Conservation (phyloP, 2,797 vertebrate genomes). For the Channallabes apus region DNA sequence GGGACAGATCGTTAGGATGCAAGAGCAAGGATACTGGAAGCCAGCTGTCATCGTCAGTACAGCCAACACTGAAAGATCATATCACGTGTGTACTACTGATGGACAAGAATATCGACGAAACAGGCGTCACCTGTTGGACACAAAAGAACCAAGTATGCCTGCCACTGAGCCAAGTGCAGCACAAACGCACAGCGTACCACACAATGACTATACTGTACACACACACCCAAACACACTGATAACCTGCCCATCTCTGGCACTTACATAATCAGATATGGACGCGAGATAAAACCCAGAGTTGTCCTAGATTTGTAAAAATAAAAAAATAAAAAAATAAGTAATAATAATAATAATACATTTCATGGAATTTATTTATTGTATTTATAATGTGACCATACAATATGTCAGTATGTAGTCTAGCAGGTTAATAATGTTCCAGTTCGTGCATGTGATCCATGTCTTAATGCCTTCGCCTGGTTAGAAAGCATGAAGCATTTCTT, state of each 20-base stretch:
- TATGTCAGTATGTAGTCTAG: no score
- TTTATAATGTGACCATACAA: no score
- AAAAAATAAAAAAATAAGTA: not conserved
- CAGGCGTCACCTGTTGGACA: slow-evolving; percentile 35
- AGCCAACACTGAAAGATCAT: slow-evolving; percentile 39
- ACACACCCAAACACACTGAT: not conserved
- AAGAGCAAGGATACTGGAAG: slow-evolving; percentile 46
- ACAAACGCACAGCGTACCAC: no score
- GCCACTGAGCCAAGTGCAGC: not conserved
- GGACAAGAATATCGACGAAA: slow-evolving; percentile 41
- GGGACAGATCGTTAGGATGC: slow-evolving; percentile 11
- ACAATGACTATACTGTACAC: not conserved
- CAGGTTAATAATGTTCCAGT: no score
- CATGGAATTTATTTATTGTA: no score
- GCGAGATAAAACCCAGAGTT: slow-evolving; percentile 36
- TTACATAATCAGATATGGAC: slow-evolving; percentile 27
- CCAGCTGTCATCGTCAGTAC: slow-evolving; percentile 34
- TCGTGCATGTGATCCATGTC: no score
- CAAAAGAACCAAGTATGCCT: not conserved
- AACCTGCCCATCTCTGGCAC: not conserved
- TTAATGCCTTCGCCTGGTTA: no score
- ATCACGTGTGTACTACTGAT: slow-evolving; percentile 30
- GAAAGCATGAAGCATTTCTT: no score
- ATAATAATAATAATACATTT: no score
- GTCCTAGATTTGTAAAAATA: slow-evolving; percentile 37